A percentile compares a stretch with the other conserved stretches of the same genome.
Conservation (phyloP, 2,113 vertebrate genomes). For the Triplophysa siluroides region DNA sequence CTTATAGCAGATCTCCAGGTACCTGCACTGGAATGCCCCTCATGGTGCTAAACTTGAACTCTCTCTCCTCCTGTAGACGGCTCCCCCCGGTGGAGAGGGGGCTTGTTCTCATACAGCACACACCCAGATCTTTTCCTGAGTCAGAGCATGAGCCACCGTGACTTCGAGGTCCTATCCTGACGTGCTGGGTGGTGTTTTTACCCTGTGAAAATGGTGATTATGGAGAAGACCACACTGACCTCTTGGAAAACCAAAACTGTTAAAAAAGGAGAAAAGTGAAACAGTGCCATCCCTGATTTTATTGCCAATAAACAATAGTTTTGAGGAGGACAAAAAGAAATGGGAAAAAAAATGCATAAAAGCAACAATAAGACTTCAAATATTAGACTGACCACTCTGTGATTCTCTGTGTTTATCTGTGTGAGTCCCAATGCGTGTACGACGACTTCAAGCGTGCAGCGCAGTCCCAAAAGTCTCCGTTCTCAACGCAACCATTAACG, state of each 20-base stretch:
- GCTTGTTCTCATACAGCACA: slow-evolving; percentile 60
- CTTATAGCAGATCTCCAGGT: slow-evolving; percentile 80
- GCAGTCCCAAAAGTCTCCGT: slow-evolving; percentile 31
- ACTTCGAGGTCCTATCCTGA: slow-evolving; percentile 39
- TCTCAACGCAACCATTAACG: slow-evolving; percentile 26
- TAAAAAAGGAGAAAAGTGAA: slow-evolving; percentile 4
- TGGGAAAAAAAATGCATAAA: slow-evolving; percentile 35
- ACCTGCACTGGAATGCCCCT: slow-evolving; percentile 57
- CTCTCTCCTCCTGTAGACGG: slow-evolving; percentile 54
- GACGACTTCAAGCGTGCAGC: slow-evolving; percentile 48
- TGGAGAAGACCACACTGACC: slow-evolving; percentile 50
- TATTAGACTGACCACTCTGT: slow-evolving; percentile 52
- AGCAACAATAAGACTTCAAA: slow-evolving; percentile 48
- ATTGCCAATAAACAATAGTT: slow-evolving; percentile 52
- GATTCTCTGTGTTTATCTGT: slow-evolving; percentile 51
- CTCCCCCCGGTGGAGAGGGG: slow-evolving; percentile 63
- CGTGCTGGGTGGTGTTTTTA: slow-evolving; percentile 46
- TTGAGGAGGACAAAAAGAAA: slow-evolving; percentile 15
- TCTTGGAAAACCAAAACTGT: slow-evolving; percentile 47
- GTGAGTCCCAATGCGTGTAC: slow-evolving; percentile 43
- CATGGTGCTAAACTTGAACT: slow-evolving; percentile 87
- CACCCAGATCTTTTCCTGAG: slow-evolving; percentile 46
- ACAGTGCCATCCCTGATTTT: slow-evolving; percentile 62
- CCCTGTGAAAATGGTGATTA: slow-evolving; percentile 43
- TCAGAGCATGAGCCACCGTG: slow-evolving; percentile 53